Evolutionary conservation across 2,797 vertebrate genomes (phyloP).

Genomic region (Clarias laeviceps): DNA sequence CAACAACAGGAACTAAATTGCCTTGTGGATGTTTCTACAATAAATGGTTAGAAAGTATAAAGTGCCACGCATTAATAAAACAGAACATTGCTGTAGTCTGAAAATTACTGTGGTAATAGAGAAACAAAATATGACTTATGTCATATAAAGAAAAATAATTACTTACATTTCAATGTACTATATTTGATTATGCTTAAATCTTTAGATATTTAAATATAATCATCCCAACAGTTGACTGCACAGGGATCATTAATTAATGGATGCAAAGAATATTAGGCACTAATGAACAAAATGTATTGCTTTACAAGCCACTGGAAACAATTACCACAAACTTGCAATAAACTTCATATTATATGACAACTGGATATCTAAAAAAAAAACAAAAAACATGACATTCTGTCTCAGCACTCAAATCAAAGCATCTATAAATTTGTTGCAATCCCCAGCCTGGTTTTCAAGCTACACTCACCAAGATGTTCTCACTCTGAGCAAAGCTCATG

Average conservation of each 20-base stretch:
- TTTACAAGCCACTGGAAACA: background rate
- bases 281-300: background rate
- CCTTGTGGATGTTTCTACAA: background rate
- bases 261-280: background rate
- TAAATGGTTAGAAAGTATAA: background rate
- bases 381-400: too few species aligned
- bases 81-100: background rate
- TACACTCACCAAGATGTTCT: slow-evolving; percentile 89
- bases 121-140: background rate
- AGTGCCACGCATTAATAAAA: background rate
- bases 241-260: background rate
- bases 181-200: background rate
- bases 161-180: background rate
- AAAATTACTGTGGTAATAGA: background rate
- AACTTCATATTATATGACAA: background rate
- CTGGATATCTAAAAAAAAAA: background rate
- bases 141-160: background rate
- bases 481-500: slow-evolving; percentile 94
- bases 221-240: background rate
- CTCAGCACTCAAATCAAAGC: background rate
- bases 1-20: background rate
- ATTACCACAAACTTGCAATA: background rate
- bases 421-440: background rate
- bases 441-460: background rate
- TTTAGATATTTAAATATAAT: background rate